Conservation (phyloP, 2,888 invertebrate species). For the Phytoseiulus persimilis region DNA sequence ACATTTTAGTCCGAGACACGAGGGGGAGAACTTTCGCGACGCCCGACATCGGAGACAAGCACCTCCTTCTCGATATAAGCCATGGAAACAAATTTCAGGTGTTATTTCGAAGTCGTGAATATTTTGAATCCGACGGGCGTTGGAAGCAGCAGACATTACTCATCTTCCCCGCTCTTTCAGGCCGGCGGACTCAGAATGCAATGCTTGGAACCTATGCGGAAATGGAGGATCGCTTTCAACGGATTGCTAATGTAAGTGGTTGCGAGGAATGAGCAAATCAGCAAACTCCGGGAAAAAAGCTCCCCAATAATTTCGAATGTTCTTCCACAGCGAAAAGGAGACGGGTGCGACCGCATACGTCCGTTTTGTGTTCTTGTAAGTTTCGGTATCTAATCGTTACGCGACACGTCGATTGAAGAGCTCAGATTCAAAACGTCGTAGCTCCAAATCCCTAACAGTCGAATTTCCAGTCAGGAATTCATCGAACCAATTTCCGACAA, state of each 20-base stretch:
- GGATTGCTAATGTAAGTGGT: slow-evolving; percentile 57
- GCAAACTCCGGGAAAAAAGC: neutral
- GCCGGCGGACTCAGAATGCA: slow-evolving; percentile 56
- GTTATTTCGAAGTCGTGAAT: neutral
- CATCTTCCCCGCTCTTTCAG: neutral
- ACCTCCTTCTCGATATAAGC: neutral
- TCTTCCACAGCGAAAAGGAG: neutral
- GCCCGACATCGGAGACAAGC: neutral
- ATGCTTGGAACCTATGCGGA: slow-evolving; percentile 57
- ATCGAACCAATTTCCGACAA: too few relatives aligned
- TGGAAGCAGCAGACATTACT: neutral
- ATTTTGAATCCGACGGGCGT: too few relatives aligned
- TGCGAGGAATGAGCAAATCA: neutral
- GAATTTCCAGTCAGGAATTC: neutral
- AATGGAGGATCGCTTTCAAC: slow-evolving; percentile 62
- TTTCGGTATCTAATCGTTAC: neutral
- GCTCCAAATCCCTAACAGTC: neutral
- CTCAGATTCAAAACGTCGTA: too few relatives aligned
- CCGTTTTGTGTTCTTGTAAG: neutral
- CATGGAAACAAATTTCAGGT: slow-evolving; percentile 11
- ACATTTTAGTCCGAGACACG: neutral
- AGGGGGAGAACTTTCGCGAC: neutral
- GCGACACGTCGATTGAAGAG: neutral
- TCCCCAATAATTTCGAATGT: neutral
- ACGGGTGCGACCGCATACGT: neutral